These are phyloP conservation scores for Dryobota labecula DNA, from an alignment of 2,888 invertebrate species.

Conservation along the genomic window DNA sequence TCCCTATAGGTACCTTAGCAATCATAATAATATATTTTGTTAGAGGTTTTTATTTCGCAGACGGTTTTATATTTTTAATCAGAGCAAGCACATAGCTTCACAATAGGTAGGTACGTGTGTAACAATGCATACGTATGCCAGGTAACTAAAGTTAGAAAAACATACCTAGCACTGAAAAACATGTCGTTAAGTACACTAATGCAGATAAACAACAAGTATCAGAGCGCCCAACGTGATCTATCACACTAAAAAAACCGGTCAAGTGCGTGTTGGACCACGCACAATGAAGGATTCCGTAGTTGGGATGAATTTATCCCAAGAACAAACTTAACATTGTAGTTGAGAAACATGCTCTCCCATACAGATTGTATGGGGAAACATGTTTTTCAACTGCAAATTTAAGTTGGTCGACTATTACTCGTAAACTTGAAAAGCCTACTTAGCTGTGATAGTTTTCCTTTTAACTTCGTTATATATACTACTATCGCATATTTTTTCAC, in stretches of 20 bases:
- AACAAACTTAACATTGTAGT: too few species aligned
- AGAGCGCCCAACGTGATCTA: constrained; percentile 60
- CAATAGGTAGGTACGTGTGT: not conserved
- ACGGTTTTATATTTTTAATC: constrained; percentile 4
- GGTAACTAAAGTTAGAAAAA: constrained; percentile 9
- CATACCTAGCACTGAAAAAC: constrained; percentile 25
- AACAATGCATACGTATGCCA: not conserved
- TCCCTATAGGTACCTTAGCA: not conserved
- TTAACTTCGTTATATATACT: too few species aligned
- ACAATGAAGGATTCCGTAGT: too few species aligned
- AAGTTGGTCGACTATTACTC: too few species aligned
- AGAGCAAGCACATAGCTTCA: not conserved
- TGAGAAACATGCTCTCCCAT: too few species aligned
- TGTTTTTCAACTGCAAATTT: too few species aligned
- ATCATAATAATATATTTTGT: not conserved
- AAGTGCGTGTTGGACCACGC: too few species aligned
- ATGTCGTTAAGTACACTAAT: constrained; percentile 45
- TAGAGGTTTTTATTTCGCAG: not conserved
- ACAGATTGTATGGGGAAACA: too few species aligned
- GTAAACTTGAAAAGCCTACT: too few species aligned
- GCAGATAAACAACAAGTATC: constrained; percentile 56
- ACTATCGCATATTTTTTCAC: too few species aligned
- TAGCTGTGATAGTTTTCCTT: too few species aligned
- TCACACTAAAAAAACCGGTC: constrained; percentile 69
- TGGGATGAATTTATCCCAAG: too few species aligned